A percentile compares a stretch with the other conserved stretches of the same genome.
phyloP scores from a whole-genome alignment of 2,888 invertebrate genomes.

The Microctonus hyperodae region DNA sequence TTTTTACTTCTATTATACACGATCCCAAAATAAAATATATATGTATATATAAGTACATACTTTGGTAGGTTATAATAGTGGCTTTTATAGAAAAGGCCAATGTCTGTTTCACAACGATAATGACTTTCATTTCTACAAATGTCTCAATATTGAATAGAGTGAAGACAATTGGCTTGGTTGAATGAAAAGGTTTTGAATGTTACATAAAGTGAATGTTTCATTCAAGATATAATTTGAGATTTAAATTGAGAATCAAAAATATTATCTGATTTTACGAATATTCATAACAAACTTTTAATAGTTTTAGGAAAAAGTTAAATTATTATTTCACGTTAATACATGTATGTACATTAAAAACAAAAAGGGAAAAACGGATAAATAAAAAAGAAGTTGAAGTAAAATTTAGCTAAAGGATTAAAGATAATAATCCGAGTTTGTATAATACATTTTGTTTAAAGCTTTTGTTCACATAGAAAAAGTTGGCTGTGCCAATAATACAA shows the following conservation, averaged over 20 bases:
- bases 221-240: background rate
- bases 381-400: background rate
- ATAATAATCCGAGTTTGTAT: constrained; percentile 27
- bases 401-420: constrained; percentile 13
- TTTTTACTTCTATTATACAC: background rate
- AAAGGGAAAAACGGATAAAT: background rate
- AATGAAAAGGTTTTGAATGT: constrained; percentile 2
- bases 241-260: background rate
- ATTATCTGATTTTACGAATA: background rate
- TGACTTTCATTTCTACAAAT: constrained; percentile 26
- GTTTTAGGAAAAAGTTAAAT: background rate
- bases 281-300: background rate
- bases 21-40: background rate
- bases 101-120: constrained; percentile 38
- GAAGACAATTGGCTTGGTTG: constrained; percentile 10
- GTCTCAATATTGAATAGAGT: background rate
- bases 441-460: too few relatives aligned
- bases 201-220: background rate
- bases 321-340: background rate
- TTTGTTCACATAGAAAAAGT: too few relatives aligned
- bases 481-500: constrained; percentile 12
- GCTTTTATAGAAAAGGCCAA: constrained; percentile 14
- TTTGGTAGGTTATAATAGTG: constrained; percentile 11
- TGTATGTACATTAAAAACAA: too few relatives aligned
- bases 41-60: constrained; percentile 4